phyloP scores from a whole-genome alignment of 2,797 vertebrate genomes.

The Karalla daura region DNA sequence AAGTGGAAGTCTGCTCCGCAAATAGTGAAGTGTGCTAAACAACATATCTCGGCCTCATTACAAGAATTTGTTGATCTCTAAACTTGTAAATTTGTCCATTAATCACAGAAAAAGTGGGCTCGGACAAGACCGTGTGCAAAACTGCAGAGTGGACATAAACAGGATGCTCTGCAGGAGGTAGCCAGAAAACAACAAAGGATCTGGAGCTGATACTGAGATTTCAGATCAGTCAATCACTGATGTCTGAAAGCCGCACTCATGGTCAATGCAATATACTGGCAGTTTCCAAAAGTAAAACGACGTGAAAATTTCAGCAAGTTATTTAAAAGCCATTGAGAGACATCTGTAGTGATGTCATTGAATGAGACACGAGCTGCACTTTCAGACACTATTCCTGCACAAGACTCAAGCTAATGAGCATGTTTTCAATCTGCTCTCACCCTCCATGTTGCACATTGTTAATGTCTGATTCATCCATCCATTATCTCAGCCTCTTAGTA shows the following conservation, averaged over 20 bases:
- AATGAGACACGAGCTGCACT: background rate
- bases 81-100: constrained; percentile 10
- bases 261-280: background rate
- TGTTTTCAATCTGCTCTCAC: background rate
- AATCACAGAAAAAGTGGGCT: background rate
- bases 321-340: too few relatives aligned
- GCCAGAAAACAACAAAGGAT: background rate
- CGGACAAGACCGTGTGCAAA: background rate
- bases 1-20: constrained; percentile 30
- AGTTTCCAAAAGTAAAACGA: background rate
- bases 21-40: constrained; percentile 33
- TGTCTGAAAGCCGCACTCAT: background rate
- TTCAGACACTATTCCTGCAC: background rate
- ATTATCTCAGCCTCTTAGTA: too few relatives aligned
- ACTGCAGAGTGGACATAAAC: background rate
- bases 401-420: constrained; percentile 1
- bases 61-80: constrained; percentile 3
- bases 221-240: background rate
- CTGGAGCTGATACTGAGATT: background rate
- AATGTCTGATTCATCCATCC: too few relatives aligned
- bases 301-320: background rate
- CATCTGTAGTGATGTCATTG: background rate
- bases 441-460: background rate
- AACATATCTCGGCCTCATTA: background rate
- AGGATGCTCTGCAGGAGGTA: background rate